Conservation (phyloP, 2,797 vertebrate species). For the Carapus acus region DNA sequence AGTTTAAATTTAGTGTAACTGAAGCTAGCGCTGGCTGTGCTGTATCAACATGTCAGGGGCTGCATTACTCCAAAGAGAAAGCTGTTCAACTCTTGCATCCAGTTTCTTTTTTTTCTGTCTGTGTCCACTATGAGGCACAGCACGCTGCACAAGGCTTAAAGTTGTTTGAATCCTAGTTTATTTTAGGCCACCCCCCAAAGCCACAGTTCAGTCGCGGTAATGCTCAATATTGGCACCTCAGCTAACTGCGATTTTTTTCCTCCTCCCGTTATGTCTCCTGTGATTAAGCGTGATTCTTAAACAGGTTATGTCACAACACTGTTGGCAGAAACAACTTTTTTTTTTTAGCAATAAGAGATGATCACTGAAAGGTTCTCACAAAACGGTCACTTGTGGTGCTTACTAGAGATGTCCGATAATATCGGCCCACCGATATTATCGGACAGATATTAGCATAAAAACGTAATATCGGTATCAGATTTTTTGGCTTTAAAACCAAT, state of each 20-base stretch:
- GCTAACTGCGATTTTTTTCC: constrained; percentile 12
- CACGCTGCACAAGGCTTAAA: constrained; percentile 32
- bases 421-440: too few relatives aligned
- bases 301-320: not conserved
- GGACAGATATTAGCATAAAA: too few relatives aligned
- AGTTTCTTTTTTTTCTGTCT: constrained; percentile 35
- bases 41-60: constrained; percentile 69
- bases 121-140: constrained; percentile 18
- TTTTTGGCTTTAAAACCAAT: too few relatives aligned
- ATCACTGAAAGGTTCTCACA: too few relatives aligned
- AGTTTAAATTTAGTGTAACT: constrained; percentile 85
- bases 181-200: constrained; percentile 45
- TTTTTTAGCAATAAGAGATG: not conserved
- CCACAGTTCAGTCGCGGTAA: constrained; percentile 33
- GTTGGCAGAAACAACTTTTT: not conserved
- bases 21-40: constrained; percentile 69
- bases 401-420: too few relatives aligned
- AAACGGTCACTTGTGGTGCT: too few relatives aligned
- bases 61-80: constrained; percentile 62
- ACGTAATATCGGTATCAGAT: too few relatives aligned
- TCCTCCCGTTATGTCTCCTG: constrained; percentile 9
- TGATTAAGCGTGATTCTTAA: too few relatives aligned
- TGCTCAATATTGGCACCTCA: constrained; percentile 38
- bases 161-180: constrained; percentile 45
- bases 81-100: constrained; percentile 58